Percentiles rank a stretch among this genome's conserved stretches.
These are phyloP conservation scores for Poecilobothrus nobilitatus DNA, from an alignment of 2,888 invertebrate species.

Conservation along the genomic window DNA sequence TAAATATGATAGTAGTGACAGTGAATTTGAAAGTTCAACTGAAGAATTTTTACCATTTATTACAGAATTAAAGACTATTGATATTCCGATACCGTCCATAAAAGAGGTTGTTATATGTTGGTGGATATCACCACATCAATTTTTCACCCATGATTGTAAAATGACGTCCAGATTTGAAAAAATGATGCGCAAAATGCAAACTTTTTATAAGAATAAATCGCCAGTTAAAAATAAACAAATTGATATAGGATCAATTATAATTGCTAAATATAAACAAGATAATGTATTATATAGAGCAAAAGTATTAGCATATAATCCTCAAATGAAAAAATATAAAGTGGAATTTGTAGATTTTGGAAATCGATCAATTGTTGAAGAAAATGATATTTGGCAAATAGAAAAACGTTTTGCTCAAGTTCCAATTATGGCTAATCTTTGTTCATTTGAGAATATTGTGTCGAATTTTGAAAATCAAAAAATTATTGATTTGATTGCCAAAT, in stretches of 20 bases:
- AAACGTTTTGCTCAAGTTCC: conserved; percentile 57
- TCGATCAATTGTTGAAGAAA: conserved; percentile 52
- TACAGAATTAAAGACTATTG: conserved; percentile 45
- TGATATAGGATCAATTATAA: conserved; percentile 54
- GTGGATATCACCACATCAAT: conserved; percentile 66
- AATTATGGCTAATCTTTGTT: conserved; percentile 61
- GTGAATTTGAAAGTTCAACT: conserved; percentile 8
- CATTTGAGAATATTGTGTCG: conserved; percentile 54
- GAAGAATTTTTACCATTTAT: conserved; percentile 47
- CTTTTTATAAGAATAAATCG: conserved; percentile 50
- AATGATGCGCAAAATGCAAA: conserved; percentile 65
- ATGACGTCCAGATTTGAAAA: conserved; percentile 51
- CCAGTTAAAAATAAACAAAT: conserved; percentile 36
- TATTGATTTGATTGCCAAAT: conserved; percentile 39
- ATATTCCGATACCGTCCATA: conserved; percentile 47
- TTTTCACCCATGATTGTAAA: conserved; percentile 55
- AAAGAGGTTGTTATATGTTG: conserved; percentile 59
- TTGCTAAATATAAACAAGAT: conserved; percentile 64
- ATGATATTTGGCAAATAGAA: conserved; percentile 63
- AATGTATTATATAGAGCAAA: conserved; percentile 63
- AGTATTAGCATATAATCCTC: conserved; percentile 50
- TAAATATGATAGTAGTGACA: conserved; percentile 15
- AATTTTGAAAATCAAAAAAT: conserved; percentile 44
- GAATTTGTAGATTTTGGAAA: conserved; percentile 72
- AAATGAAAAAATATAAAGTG: conserved; percentile 55